Percentiles rank a stretch among this genome's conserved stretches.
These are phyloP conservation scores for Nerophis ophidion DNA, from an alignment of 2,113 vertebrate species.

Conservation along the genomic window DNA sequence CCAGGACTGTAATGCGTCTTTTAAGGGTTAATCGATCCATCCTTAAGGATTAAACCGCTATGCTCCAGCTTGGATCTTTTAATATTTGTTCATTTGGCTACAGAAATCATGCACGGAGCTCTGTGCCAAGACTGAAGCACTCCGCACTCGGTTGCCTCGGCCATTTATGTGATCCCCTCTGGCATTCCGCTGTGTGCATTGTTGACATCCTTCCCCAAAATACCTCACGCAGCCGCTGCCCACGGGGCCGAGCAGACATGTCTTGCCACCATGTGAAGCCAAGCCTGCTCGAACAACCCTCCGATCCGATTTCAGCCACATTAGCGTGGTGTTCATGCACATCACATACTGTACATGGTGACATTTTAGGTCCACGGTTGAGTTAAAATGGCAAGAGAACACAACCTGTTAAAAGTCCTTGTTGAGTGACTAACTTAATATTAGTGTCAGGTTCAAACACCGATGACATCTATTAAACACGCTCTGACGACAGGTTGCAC, in stretches of 20 bases:
- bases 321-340: background rate
- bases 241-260: constrained; percentile 17
- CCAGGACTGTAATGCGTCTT: constrained; percentile 17
- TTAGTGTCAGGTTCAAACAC: no score
- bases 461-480: no score
- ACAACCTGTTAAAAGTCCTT: no score
- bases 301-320: constrained; percentile 1
- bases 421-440: no score
- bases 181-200: constrained; percentile 27
- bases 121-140: constrained; percentile 30
- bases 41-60: background rate
- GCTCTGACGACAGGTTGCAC: no score
- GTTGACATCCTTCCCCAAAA: constrained; percentile 46
- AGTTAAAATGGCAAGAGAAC: no score
- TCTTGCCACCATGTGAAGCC: constrained; percentile 19
- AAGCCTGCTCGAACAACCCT: constrained; percentile 9
- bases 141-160: background rate
- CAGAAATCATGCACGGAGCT: constrained; percentile 34
- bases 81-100: constrained; percentile 28
- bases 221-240: constrained; percentile 38
- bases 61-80: background rate
- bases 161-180: constrained; percentile 25
- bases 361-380: background rate
- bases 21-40: background rate
- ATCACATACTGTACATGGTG: constrained; percentile 1